Conservation (phyloP, 2,113 vertebrate species). For the Neodontobutis hainanensis region DNA sequence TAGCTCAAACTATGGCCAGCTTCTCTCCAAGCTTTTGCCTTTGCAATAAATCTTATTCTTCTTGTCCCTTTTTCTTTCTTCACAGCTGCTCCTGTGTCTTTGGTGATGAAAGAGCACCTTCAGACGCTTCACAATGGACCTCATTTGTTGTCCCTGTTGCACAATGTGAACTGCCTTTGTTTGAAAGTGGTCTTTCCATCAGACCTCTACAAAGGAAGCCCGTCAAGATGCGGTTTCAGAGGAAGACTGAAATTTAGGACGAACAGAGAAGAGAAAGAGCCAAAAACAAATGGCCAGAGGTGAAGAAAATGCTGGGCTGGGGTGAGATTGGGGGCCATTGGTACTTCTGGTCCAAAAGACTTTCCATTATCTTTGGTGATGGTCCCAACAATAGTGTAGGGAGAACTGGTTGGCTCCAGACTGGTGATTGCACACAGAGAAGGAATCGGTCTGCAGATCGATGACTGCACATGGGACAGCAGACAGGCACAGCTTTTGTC, state of each 20-base stretch:
- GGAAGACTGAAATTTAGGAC: conserved; percentile 45
- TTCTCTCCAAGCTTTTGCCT: background rate
- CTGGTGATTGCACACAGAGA: conserved; percentile 60
- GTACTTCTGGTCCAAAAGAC: conserved; percentile 47
- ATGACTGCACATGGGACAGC: conserved; percentile 58
- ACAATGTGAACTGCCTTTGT: conserved; percentile 61
- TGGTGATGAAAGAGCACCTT: conserved; percentile 59
- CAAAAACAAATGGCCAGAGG: conserved; percentile 37
- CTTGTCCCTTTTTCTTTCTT: background rate
- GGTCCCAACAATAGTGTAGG: conserved; percentile 61
- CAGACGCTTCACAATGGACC: conserved; percentile 57
- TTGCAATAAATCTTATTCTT: background rate
- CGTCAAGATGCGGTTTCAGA: conserved; percentile 55
- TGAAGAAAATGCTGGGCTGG: conserved; percentile 40
- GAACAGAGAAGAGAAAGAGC: conserved; percentile 15
- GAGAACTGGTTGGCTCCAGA: conserved; percentile 50
- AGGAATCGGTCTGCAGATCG: conserved; percentile 67
- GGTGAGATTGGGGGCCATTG: conserved; percentile 58
- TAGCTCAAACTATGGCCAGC: background rate
- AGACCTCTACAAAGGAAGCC: conserved; percentile 60
- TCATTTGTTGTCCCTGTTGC: conserved; percentile 68
- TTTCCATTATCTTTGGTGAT: conserved; percentile 66
- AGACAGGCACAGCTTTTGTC: conserved; percentile 28
- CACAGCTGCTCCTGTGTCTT: conserved; percentile 11
- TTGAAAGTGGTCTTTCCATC: conserved; percentile 71